Evolutionary conservation across 2,888 invertebrate species (phyloP), one percentile per base, ranked within the genome.

Genomic region (Dynastes hyllus): DNA sequence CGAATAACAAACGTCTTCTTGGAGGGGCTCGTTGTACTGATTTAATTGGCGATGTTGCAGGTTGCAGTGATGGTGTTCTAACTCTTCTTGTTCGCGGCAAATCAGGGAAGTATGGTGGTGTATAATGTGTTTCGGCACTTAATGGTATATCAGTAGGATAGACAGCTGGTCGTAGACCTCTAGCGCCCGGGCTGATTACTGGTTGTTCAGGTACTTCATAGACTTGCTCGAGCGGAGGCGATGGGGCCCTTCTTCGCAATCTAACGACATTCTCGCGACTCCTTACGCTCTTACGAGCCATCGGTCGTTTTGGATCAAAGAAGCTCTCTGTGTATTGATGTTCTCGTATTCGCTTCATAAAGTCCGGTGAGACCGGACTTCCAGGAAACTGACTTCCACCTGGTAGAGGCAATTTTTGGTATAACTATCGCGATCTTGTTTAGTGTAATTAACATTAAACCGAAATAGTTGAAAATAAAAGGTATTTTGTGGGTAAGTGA

Each of bases 321-420:
- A 77, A 77, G 5, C 69, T 32, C 27, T 77, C 77, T 22, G 69
- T 67, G 9, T 40, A 61, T 32, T 77, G 45, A 66, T 77, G 77
- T 61, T 58, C 67, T 27, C 58, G 55, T 45, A 77, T 3, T 67
- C 55, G 50, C 9, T 32, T 22, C 77, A 69, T 69, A 16, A 77
- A 67, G 32, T 77, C 77, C 16, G 77, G 77, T 11, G 77, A 77
- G n/a, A 77, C 69, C 22, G 73, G 61, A 75, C 73, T 75, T 61
- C 61, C 73, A 29, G 45, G 61, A 37, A 61, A 27, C 9, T 22
- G 51, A 65, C 76, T 66, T 76, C 76, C 66, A 76, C 76, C 66
- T 76, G 76, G 65, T 16, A 76, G 66, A 37, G 76, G 76, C 37
- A 67, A 76, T 50, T 50, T 65, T 76, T 51, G 76, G 27, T 75